Conservation (phyloP, 2,888 invertebrate genomes). For the Ochlodes sylvanus region DNA sequence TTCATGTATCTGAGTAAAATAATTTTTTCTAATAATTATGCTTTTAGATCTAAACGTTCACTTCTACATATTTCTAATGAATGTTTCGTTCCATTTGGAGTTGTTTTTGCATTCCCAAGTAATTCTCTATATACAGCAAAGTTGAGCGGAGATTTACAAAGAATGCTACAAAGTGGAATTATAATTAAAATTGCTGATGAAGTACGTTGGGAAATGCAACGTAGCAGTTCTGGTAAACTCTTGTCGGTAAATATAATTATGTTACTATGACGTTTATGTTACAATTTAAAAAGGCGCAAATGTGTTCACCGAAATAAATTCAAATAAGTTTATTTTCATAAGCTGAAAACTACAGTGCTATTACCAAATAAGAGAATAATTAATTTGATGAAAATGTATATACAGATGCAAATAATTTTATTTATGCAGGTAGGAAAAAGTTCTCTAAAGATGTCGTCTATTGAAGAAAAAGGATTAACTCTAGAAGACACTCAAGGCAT, state of each 20-base stretch:
- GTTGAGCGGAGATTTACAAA: slow-evolving; percentile 85
- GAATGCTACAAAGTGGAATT: slow-evolving; percentile 88
- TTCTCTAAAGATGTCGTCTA: slow-evolving; percentile 68
- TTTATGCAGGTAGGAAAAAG: slow-evolving; percentile 71
- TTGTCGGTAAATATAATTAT: slow-evolving; percentile 81
- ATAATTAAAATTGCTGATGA: slow-evolving; percentile 88
- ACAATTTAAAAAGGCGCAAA: too few species aligned
- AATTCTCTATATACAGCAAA: slow-evolving; percentile 87
- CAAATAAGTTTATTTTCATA: too few species aligned
- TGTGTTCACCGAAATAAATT: too few species aligned
- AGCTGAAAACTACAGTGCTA: too few species aligned
- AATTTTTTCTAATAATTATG: neutral
- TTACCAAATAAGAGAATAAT: too few species aligned
- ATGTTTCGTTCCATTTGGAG: slow-evolving; percentile 90
- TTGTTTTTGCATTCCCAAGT: slow-evolving; percentile 87
- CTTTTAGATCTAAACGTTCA: slow-evolving; percentile 84
- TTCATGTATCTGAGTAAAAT: too few species aligned
- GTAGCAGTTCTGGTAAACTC: slow-evolving; percentile 85
- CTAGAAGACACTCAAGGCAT: slow-evolving; percentile 93
- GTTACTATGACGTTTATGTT: too few species aligned
- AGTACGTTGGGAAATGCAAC: slow-evolving; percentile 89
- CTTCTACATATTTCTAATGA: slow-evolving; percentile 89
- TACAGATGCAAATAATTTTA: neutral
- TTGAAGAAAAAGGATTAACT: slow-evolving; percentile 90
- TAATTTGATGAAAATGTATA: too few species aligned